phyloP scores from a whole-genome alignment of 2,113 vertebrate species.

The Polypterus bichir region DNA sequence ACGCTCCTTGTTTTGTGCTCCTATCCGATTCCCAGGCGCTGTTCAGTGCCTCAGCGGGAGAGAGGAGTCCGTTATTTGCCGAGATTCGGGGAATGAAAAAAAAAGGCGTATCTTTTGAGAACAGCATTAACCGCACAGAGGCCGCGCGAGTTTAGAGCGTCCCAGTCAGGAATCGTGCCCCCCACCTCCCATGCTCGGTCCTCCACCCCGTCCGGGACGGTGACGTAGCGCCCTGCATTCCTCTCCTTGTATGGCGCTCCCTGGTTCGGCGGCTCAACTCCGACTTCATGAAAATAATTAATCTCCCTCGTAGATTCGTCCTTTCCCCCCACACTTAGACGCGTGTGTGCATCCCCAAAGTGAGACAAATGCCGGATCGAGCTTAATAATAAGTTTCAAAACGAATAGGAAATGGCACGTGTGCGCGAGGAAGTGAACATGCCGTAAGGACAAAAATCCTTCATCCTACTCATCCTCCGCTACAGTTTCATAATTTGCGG shows the following conservation, averaged over 20 bases:
- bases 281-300: neutral
- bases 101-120: constrained; percentile 8
- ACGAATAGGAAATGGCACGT: no score
- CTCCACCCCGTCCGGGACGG: neutral
- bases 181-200: neutral
- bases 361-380: neutral
- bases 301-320: neutral
- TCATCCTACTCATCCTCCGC: no score
- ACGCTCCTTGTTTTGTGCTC: no score
- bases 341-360: neutral
- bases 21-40: no score
- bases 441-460: no score
- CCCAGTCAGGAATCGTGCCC: no score
- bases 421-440: no score
- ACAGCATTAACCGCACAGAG: neutral
- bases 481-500: no score
- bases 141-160: neutral
- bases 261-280: neutral
- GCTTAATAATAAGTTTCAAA: no score
- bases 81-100: neutral
- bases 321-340: neutral
- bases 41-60: neutral
- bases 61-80: neutral
- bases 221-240: neutral
- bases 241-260: neutral